Conservation (phyloP, 2,797 vertebrate species). For the Coregonus ussuriensis region DNA sequence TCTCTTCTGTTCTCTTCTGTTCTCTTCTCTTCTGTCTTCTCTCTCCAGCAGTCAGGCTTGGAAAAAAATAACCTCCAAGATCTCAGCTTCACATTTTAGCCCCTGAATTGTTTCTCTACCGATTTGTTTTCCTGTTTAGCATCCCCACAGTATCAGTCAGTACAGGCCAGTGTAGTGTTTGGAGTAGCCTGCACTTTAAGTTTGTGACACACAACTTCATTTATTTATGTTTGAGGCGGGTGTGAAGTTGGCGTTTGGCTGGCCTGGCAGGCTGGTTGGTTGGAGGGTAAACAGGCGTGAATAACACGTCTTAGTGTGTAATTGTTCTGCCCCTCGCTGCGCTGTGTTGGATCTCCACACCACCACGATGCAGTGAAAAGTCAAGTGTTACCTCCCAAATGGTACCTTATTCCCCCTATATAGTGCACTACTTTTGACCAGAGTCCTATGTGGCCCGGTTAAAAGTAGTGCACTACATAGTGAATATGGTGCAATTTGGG, state of each 20-base stretch:
- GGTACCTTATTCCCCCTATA: too few species aligned
- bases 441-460: neutral
- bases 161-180: too few species aligned
- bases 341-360: neutral
- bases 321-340: conserved; percentile 2
- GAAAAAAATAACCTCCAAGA: conserved; percentile 52
- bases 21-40: too few species aligned
- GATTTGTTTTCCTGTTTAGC: conserved; percentile 36
- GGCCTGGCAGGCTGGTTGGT: conserved; percentile 47
- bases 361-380: neutral
- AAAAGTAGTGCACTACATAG: neutral
- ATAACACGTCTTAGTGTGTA: conserved; percentile 21
- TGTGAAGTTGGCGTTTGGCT: conserved; percentile 21
- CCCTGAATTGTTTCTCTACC: conserved; percentile 46
- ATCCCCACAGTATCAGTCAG: conserved; percentile 40
- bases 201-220: neutral
- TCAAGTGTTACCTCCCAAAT: neutral
- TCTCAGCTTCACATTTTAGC: conserved; percentile 56
- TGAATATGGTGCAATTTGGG: neutral
- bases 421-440: neutral
- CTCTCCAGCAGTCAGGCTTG: conserved; percentile 28
- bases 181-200: neutral
- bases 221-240: neutral
- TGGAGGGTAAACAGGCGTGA: conserved; percentile 59
- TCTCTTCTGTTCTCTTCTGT: too few species aligned